Evolutionary conservation across 2,888 invertebrate species (phyloP).

Genomic region (Volucella inflata): DNA sequence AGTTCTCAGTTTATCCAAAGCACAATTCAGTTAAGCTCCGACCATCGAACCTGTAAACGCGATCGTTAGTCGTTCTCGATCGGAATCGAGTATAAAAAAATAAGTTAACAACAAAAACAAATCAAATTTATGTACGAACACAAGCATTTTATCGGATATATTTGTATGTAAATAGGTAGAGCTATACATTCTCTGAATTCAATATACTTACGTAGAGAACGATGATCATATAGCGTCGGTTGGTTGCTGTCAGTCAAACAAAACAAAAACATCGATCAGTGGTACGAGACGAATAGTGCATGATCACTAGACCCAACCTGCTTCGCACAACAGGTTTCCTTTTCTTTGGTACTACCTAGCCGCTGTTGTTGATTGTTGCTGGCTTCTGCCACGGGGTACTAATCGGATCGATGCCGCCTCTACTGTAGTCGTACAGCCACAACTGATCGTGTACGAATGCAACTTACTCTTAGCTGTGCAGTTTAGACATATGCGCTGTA

Average conservation of each 20-base stretch:
- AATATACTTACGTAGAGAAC: background rate
- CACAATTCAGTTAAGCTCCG: conserved; percentile 79
- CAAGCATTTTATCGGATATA: conserved; percentile 34
- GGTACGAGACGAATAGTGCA: conserved; percentile 17
- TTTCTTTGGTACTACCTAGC: conserved; percentile 17
- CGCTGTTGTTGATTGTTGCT: conserved; percentile 12
- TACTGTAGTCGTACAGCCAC: background rate
- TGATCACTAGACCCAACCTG: conserved; percentile 57
- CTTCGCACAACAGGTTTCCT: conserved; percentile 60
- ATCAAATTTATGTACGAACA: conserved; percentile 11
- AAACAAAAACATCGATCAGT: conserved; percentile 49
- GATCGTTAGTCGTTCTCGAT: conserved; percentile 71
- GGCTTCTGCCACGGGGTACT: background rate
- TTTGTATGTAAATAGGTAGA: background rate
- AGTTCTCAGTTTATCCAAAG: conserved; percentile 53
- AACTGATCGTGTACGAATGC: conserved; percentile 51
- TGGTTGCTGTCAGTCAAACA: conserved; percentile 28
- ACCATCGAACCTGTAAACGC: conserved; percentile 80
- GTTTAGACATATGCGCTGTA: conserved; percentile 37
- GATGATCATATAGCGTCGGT: conserved; percentile 15
- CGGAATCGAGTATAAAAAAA: conserved; percentile 12
- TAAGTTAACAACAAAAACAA: conserved; percentile 1
- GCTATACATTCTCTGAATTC: too few species aligned
- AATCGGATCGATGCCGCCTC: too few species aligned
- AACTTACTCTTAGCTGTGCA: conserved; percentile 44